A percentile compares a stretch with the other conserved stretches of the same genome.
These are phyloP conservation scores for Chionoecetes opilio DNA, from an alignment of 1,140 invertebrate genomes.

Conservation along the genomic window DNA sequence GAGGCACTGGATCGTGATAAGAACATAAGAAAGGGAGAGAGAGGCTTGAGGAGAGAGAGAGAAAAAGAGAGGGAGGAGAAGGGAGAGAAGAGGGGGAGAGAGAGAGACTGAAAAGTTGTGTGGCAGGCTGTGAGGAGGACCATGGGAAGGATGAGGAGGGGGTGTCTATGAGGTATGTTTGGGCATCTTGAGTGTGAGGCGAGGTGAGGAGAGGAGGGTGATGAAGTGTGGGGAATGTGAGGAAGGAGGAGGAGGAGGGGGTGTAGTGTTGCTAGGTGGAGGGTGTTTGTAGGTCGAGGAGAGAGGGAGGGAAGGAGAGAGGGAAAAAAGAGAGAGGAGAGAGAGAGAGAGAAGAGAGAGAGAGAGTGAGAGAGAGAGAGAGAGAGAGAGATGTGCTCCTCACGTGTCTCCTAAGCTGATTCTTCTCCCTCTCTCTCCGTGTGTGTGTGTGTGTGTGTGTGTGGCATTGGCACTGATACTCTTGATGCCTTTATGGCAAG, in stretches of 20 bases:
- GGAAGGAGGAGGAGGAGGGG: neutral
- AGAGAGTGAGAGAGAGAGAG: neutral
- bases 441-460: slow-evolving; percentile 23
- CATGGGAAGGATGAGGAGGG: neutral
- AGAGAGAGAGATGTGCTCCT: neutral
- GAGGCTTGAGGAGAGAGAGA: no score
- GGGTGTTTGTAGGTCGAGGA: slow-evolving; percentile 25
- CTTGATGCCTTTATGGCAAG: neutral
- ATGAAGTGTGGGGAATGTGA: slow-evolving; percentile 16
- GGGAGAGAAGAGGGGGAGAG: neutral
- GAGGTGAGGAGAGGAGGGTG: slow-evolving; percentile 23
- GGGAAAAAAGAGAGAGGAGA: neutral
- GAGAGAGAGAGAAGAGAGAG: no score
- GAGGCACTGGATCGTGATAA: neutral
- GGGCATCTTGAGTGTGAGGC: slow-evolving; percentile 14
- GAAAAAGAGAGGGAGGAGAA: neutral
- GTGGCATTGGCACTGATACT: neutral
- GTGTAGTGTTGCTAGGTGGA: slow-evolving; percentile 18
- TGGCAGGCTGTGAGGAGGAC: neutral
- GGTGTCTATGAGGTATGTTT: neutral
- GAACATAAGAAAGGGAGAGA: neutral
- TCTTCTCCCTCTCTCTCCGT: neutral
- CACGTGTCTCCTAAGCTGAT: neutral
- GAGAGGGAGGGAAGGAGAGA: neutral
- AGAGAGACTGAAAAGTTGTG: neutral